Evolutionary conservation across 2,113 vertebrate species (phyloP), one percentile per base, ranked within the genome.

Genomic region (Morone saxatilis): DNA sequence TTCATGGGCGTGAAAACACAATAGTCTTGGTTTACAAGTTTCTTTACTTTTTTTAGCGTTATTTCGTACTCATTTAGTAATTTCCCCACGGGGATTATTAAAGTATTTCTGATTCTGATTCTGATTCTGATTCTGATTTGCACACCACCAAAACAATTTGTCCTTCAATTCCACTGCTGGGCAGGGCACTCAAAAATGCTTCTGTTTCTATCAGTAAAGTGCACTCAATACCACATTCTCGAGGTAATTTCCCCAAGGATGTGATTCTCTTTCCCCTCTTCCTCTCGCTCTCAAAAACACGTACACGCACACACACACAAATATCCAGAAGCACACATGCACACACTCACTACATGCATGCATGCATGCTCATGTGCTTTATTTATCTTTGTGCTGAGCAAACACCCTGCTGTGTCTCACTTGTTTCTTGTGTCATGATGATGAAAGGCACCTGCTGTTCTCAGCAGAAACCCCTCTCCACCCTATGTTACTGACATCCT

Each of bases 381-480:
- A 90, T 94, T 92, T 90, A 66, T 86, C 88, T 84, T 83, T 82
- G 81, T 84, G 77, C 86, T 88, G 88, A 88, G 69, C 81, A 84
- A 86, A 87, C 89, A 71, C 80, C 91, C 92, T 0, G 43, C 91
- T 87, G 93, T 11, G 87, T 84, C 81, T 81, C 76, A 53, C 83
- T 79, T 90, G 85, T 90, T 93, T 78, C 82, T 76, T 36, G 85
- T 85, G 86, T 86, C 89, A 86, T 54, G 62, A 71, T 90, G 88
- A 93, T 93, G 93, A 94, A 94, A 92, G 86, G 80, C 89, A 89
- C 93, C 92, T 93, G 93, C 93, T 94, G 94, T 83, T 91, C 89
- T 90, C 89, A 92, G 90, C 92, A 90, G 86, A 92, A 91, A 79
- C 53, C 51, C 65, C 40, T 81, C 88, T 80, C 86, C 73, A 8